Evolutionary conservation across 2,888 invertebrate species (phyloP).

Genomic region (Neoaliturus tenellus): DNA sequence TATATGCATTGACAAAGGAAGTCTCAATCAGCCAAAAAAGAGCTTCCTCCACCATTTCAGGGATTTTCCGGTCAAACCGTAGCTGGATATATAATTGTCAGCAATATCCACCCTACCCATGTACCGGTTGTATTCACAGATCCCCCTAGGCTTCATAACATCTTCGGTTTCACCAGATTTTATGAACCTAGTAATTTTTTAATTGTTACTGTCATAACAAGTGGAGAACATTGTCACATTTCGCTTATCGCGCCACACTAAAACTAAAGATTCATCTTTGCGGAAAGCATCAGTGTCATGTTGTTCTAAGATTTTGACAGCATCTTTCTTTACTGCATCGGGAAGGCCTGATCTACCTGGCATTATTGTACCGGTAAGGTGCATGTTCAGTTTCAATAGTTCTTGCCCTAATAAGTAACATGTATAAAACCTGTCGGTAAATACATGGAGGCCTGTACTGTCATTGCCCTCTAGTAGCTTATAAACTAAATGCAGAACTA

Average conservation of each 20-base stretch:
- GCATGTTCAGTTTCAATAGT: constrained; percentile 17
- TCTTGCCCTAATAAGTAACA: constrained; percentile 11
- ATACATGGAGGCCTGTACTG: constrained; percentile 23
- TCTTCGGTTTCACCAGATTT: constrained; percentile 29
- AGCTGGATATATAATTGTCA: constrained; percentile 45
- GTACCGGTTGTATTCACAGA: constrained; percentile 44
- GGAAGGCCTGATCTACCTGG: constrained; percentile 32
- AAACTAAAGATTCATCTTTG: not conserved
- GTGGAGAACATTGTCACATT: constrained; percentile 52
- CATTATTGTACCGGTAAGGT: constrained; percentile 43
- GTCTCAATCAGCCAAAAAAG: constrained; percentile 53
- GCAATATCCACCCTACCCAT: constrained; percentile 46
- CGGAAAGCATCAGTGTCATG: not conserved
- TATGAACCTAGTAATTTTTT: constrained; percentile 69
- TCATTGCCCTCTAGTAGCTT: not conserved
- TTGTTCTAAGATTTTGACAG: not conserved
- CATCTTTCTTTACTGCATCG: constrained; percentile 38
- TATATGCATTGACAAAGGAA: constrained; percentile 43
- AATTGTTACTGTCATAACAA: constrained; percentile 15
- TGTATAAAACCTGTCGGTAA: constrained; percentile 40
- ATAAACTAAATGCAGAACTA: not conserved
- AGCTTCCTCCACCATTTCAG: constrained; percentile 53
- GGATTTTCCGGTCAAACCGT: constrained; percentile 9
- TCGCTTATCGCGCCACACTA: constrained; percentile 45
- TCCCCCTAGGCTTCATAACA: constrained; percentile 28